Conservation (phyloP, 2,888 invertebrate species). For the Ethmia dodecea region DNA sequence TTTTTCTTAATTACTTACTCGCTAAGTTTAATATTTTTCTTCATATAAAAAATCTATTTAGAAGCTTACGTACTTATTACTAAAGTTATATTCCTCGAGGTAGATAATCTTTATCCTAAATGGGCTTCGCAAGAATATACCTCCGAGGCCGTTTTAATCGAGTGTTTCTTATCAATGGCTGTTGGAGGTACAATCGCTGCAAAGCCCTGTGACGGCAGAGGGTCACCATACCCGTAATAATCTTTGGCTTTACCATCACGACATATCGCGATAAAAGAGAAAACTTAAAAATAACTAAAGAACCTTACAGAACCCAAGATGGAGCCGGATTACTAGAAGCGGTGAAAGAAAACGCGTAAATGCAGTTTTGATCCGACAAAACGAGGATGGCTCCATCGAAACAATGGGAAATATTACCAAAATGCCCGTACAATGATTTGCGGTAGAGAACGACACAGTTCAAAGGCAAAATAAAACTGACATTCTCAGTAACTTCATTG, state of each 20-base stretch:
- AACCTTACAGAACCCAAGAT: slow-evolving; percentile 43
- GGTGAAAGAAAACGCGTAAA: slow-evolving; percentile 28
- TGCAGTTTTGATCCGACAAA: slow-evolving; percentile 45
- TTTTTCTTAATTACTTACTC: slow-evolving; percentile 52
- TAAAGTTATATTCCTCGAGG: slow-evolving; percentile 72
- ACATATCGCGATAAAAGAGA: slow-evolving; percentile 66
- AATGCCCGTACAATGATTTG: slow-evolving; percentile 16
- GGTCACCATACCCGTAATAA: slow-evolving; percentile 78
- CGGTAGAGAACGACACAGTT: slow-evolving; percentile 6
- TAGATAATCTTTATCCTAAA: slow-evolving; percentile 69
- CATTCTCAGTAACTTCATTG: too few species aligned
- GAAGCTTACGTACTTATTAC: slow-evolving; percentile 65
- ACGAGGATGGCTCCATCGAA: slow-evolving; percentile 15
- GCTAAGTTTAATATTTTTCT: slow-evolving; percentile 60
- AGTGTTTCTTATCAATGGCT: slow-evolving; percentile 15
- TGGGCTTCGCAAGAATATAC: slow-evolving; percentile 45
- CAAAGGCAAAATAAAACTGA: too few species aligned
- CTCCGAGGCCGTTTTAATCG: slow-evolving; percentile 24
- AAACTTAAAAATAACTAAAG: slow-evolving; percentile 37
- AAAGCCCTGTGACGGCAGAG: slow-evolving; percentile 73
- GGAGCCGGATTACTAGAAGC: slow-evolving; percentile 26
- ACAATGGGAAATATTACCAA: slow-evolving; percentile 11
- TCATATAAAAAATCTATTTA: slow-evolving; percentile 75
- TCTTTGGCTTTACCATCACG: slow-evolving; percentile 79
- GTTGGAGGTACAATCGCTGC: slow-evolving; percentile 42